Percentiles rank a stretch among this genome's conserved stretches.
phyloP scores from a whole-genome alignment of 1,140 invertebrate species.

The Bombus turneri region DNA sequence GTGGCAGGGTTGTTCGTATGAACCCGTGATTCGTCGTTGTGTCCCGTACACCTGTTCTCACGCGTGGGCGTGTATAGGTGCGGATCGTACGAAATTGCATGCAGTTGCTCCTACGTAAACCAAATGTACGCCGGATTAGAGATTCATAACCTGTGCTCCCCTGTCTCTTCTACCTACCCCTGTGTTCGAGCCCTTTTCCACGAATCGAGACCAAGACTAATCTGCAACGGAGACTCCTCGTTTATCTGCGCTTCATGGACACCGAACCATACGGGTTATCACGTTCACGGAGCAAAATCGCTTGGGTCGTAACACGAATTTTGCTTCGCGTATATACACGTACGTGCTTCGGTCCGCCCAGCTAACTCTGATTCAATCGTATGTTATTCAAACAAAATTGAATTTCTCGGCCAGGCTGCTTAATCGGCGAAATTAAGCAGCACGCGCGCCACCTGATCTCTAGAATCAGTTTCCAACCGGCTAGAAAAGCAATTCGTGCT shows the following conservation, averaged over 20 bases:
- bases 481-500: conserved; percentile 34
- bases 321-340: not conserved
- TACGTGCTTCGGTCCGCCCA: not conserved
- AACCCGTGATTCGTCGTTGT: conserved; percentile 12
- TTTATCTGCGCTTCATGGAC: conserved; percentile 38
- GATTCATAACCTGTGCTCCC: conserved; percentile 67
- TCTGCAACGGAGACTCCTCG: conserved; percentile 33
- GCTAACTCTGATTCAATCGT: not conserved
- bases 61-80: conserved; percentile 28
- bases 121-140: conserved; percentile 68
- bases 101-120: conserved; percentile 65
- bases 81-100: conserved; percentile 65
- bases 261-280: conserved; percentile 18
- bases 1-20: not conserved
- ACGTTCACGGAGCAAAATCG: not conserved
- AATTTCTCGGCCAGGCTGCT: not conserved
- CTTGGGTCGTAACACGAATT: not conserved
- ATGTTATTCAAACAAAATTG: conserved; percentile 26
- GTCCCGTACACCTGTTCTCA: conserved; percentile 10
- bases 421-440: conserved; percentile 21
- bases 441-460: not conserved
- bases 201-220: conserved; percentile 32
- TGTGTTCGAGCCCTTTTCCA: not conserved
- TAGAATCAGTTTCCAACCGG: not conserved
- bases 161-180: not conserved